Base-by-base conservation (phyloP, 2,797 vertebrate genomes). In the Kryptopterus vitreolus region DNA sequence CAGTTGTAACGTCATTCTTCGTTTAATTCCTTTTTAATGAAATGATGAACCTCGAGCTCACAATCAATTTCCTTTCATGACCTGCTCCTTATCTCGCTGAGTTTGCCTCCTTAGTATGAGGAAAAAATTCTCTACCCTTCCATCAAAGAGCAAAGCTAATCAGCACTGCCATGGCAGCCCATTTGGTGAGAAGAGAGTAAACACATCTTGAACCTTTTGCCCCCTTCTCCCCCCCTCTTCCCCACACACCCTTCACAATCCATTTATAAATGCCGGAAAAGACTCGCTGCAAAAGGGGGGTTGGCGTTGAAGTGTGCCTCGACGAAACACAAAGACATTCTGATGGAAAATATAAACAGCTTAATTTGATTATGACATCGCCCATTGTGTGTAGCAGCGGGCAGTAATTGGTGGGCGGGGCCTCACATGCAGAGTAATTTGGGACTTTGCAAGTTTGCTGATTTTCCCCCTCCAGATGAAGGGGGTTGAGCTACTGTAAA, bases 61-160 rank as follows among this genome's bases (percentile, higher is more conserved):
- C 52, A 55, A 72, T 59, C 52, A 35, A 15, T 58, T 31, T 46
- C 10, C 16, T 46, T 71, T 50, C 65, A 59, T 82, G 63, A 59
- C 33, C 75, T 15, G 35, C 62, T 73, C 6, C 9, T 50, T 80
- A 74, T 74, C 58, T 52, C 26, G 69, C 71, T 38, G 48, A 69
- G 62, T 33, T 20, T 63, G 29, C 53, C 22, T 63, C 50, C 20
- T n/a, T 70, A 75, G 72, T 46, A 70, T 63, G 73, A 74, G 78
- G 24, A 78, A 66, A 79, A 78, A 66, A 79, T 80, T 50, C 66
- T 81, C 87, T 82, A 63, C 43, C 74, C 86, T 84, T 78, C 52
- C 70, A 78, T 82, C 78, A 82, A 76, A 89, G 86, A 90, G 88
- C 83, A 90, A 89, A 90, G 88, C 89, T 91, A 88, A 91, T 92